Percentiles rank a stretch among this genome's conserved stretches.
These are phyloP conservation scores for Tauraco hartlaubi DNA, from an alignment of 2,797 vertebrate species.

Conservation along the genomic window DNA sequence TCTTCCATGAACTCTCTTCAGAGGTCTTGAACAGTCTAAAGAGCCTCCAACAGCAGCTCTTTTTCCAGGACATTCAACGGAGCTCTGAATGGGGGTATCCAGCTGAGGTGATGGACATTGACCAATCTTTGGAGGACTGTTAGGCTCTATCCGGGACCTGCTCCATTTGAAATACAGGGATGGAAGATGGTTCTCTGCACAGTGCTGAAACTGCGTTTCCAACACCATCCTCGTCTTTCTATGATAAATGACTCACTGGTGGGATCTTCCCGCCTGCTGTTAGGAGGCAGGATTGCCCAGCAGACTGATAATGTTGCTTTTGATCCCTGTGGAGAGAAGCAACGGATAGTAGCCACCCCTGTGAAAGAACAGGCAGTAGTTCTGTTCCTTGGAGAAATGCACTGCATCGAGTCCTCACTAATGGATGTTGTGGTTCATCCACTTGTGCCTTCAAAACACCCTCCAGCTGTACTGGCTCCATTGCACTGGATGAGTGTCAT, in stretches of 20 bases:
- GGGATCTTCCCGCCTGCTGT: not conserved
- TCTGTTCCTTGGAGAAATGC: not conserved
- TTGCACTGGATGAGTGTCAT: not conserved
- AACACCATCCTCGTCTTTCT: not conserved
- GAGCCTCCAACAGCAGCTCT: slow-evolving; percentile 82
- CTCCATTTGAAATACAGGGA: not conserved
- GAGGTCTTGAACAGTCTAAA: slow-evolving; percentile 80
- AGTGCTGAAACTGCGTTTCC: not conserved
- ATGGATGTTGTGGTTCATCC: not conserved
- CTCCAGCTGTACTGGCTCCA: not conserved
- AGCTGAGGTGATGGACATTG: not conserved
- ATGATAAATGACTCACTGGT: not conserved
- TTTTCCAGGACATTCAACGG: slow-evolving; percentile 74
- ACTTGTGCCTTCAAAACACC: slow-evolving; percentile 20
- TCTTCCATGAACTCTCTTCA: slow-evolving; percentile 37
- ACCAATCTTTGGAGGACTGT: not conserved
- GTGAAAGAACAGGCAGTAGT: not conserved
- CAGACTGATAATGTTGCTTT: not conserved
- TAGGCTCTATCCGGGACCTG: not conserved
- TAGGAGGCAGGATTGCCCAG: not conserved
- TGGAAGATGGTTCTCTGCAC: not conserved
- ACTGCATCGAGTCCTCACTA: not conserved
- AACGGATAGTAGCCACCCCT: not conserved
- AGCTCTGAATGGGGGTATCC: slow-evolving; percentile 46
- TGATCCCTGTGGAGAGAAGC: not conserved